Conservation (phyloP, 2,797 vertebrate species). For the Geotrypetes seraphini region DNA sequence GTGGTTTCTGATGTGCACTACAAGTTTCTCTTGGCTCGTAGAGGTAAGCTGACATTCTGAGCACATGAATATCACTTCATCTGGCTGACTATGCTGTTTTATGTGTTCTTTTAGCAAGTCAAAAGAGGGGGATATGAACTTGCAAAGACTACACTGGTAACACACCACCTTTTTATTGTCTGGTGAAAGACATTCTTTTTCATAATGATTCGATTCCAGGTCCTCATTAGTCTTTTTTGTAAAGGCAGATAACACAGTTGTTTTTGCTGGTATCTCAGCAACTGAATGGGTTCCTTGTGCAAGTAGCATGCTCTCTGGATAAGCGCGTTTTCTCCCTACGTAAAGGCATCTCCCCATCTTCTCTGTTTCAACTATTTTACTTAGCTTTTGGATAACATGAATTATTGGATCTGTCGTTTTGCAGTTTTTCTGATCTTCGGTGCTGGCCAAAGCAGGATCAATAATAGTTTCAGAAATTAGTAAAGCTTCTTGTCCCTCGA, state of each 20-base stretch:
- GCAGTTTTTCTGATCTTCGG: constrained; percentile 54
- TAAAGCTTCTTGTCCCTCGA: constrained; percentile 54
- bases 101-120: constrained; percentile 75
- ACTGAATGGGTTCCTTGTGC: constrained; percentile 29
- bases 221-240: constrained; percentile 49
- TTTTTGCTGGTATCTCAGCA: constrained; percentile 43
- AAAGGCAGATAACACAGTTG: constrained; percentile 29
- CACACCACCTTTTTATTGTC: constrained; percentile 63
- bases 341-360: constrained; percentile 67
- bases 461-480: constrained; percentile 49
- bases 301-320: constrained; percentile 24
- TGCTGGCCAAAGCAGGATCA: constrained; percentile 32
- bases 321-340: constrained; percentile 70
- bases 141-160: constrained; percentile 91
- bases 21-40: constrained; percentile 76
- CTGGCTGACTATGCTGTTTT: constrained; percentile 73
- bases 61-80: constrained; percentile 64
- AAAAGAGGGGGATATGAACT: constrained; percentile 73
- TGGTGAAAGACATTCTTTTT: constrained; percentile 22
- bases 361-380: constrained; percentile 85
- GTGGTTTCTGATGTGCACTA: constrained; percentile 74
- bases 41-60: constrained; percentile 75
- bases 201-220: constrained; percentile 24
- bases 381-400: constrained; percentile 92
- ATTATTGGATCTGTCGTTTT: constrained; percentile 83